phyloP scores from a whole-genome alignment of 2,113 vertebrate genomes.

The Pagrus major region DNA sequence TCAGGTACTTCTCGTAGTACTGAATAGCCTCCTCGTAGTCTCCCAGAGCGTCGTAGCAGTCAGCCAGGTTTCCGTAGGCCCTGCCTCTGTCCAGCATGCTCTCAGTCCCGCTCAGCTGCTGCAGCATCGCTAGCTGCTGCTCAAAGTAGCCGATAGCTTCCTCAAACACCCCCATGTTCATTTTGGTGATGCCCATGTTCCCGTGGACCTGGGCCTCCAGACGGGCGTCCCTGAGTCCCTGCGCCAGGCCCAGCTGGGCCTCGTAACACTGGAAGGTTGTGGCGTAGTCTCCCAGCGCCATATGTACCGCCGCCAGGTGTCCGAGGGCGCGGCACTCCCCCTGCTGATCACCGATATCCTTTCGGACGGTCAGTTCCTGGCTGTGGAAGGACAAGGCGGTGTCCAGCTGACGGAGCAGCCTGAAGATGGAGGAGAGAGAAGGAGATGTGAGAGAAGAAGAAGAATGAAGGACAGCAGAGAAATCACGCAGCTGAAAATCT shows the following conservation, averaged over 20 bases:
- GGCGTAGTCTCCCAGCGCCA: slow-evolving; percentile 93
- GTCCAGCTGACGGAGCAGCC: slow-evolving; percentile 90
- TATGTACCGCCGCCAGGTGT: slow-evolving; percentile 94
- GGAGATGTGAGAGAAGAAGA: background rate
- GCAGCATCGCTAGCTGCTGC: slow-evolving; percentile 95
- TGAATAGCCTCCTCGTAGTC: slow-evolving; percentile 96
- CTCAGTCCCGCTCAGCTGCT: slow-evolving; percentile 92
- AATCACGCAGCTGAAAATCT: background rate
- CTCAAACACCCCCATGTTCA: slow-evolving; percentile 96
- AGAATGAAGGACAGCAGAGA: background rate
- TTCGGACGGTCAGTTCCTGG: slow-evolving; percentile 92
- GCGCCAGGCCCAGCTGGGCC: slow-evolving; percentile 92
- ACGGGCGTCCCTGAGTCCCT: slow-evolving; percentile 90
- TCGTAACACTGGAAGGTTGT: slow-evolving; percentile 96
- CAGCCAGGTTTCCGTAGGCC: slow-evolving; percentile 94
- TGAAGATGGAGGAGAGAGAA: background rate
- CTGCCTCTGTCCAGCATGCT: slow-evolving; percentile 91
- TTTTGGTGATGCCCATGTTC: slow-evolving; percentile 98
- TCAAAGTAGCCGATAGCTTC: slow-evolving; percentile 96
- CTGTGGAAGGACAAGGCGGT: slow-evolving; percentile 93
- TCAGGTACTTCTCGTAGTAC: slow-evolving; percentile 94
- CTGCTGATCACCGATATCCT: slow-evolving; percentile 88
- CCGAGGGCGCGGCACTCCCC: slow-evolving; percentile 94
- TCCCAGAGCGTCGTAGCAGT: slow-evolving; percentile 94
- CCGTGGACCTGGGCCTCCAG: slow-evolving; percentile 95